A percentile compares a stretch with the other conserved stretches of the same genome.
These are phyloP conservation scores for Scaptodrosophila latifasciaeformis DNA, from an alignment of 2,888 invertebrate species.

Conservation along the genomic window DNA sequence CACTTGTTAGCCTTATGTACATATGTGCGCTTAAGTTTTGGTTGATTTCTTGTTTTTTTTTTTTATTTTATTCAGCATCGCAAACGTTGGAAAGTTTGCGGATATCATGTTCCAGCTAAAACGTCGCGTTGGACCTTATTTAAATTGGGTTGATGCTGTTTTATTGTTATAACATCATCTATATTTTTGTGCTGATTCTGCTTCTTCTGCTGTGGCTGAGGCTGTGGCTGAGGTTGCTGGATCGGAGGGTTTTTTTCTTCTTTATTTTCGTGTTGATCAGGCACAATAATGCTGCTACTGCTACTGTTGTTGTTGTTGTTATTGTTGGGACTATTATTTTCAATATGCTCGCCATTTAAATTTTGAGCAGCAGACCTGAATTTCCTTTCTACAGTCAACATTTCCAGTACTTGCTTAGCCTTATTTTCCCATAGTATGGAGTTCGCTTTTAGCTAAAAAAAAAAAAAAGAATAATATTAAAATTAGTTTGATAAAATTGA, in stretches of 20 bases:
- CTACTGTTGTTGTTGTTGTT: constrained; percentile 43
- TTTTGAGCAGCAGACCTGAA: constrained; percentile 63
- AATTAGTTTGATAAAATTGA: no score
- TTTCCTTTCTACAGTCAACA: constrained; percentile 54
- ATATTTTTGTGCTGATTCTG: constrained; percentile 43
- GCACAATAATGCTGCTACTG: constrained; percentile 27
- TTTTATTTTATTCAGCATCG: no score
- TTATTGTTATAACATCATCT: constrained; percentile 69
- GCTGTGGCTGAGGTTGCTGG: constrained; percentile 24
- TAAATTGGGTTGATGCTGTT: constrained; percentile 51
- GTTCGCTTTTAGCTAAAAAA: constrained; percentile 74
- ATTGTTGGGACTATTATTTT: constrained; percentile 19
- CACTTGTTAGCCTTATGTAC: no score
- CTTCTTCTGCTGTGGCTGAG: constrained; percentile 26
- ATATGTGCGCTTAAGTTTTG: background rate
- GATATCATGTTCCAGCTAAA: constrained; percentile 58
- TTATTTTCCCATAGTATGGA: constrained; percentile 75
- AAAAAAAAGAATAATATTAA: no score
- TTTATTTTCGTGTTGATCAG: constrained; percentile 21
- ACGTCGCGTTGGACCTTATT: constrained; percentile 29
- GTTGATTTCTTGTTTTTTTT: background rate
- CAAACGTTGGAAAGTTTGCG: no score
- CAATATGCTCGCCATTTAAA: constrained; percentile 40
- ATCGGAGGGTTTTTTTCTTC: constrained; percentile 21
- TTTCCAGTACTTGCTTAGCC: constrained; percentile 73